Evolutionary conservation across 2,888 invertebrate species (phyloP).

Genomic region (Teleogryllus oceanicus): DNA sequence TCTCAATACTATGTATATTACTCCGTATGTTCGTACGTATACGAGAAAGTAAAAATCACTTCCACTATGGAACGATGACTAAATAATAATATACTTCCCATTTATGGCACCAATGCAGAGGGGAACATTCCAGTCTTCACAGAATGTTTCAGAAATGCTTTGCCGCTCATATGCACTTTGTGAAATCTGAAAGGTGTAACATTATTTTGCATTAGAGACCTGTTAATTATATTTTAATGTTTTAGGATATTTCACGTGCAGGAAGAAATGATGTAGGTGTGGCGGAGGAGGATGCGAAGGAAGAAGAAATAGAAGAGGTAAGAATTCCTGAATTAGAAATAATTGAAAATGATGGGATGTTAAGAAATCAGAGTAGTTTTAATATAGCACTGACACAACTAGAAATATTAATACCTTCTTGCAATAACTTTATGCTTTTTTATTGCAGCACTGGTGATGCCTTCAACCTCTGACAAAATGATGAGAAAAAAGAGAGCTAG

Average conservation of each 20-base stretch:
- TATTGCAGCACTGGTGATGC: background rate
- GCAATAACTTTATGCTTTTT: background rate
- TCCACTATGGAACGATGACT: slow-evolving; percentile 41
- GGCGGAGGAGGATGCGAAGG: background rate
- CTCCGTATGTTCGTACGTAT: too few relatives aligned
- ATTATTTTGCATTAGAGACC: background rate
- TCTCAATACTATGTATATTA: too few relatives aligned
- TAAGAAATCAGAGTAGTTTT: background rate
- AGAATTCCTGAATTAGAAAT: background rate
- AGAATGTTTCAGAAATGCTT: slow-evolving; percentile 38
- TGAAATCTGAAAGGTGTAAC: slow-evolving; percentile 35
- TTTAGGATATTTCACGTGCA: background rate
- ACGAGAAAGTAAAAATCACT: too few relatives aligned
- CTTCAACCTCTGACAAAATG: background rate
- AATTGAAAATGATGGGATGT: background rate
- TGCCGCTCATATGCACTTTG: slow-evolving; percentile 39
- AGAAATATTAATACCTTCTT: background rate
- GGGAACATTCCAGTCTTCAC: slow-evolving; percentile 41
- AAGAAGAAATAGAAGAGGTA: background rate
- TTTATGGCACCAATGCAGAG: slow-evolving; percentile 40
- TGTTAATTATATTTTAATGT: background rate
- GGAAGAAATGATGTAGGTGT: background rate
- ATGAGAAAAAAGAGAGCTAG: background rate
- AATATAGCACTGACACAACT: background rate
- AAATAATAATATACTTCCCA: slow-evolving; percentile 40